phyloP scores from a whole-genome alignment of 1,140 invertebrate genomes.

The Laupala kohalensis region DNA sequence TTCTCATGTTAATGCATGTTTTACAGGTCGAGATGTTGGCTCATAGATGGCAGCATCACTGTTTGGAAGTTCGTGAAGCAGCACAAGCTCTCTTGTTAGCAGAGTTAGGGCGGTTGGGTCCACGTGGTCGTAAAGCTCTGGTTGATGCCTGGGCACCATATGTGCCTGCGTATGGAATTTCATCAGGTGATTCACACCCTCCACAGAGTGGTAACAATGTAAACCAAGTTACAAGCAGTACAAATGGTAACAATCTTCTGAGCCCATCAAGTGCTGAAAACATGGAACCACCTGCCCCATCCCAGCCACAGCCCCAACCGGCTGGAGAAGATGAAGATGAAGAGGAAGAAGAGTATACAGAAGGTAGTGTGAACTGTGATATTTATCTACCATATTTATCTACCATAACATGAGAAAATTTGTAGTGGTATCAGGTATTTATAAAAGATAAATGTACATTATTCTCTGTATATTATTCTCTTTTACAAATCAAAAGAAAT shows the following conservation, averaged over 20 bases:
- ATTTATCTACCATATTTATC: too few species aligned
- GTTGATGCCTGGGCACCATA: conserved; percentile 93
- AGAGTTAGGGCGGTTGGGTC: conserved; percentile 80
- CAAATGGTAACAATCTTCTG: neutral
- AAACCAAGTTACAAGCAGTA: neutral
- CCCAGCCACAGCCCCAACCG: neutral
- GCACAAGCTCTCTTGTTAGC: conserved; percentile 90
- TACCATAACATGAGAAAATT: too few species aligned
- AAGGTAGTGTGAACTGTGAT: too few species aligned
- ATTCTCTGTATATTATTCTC: too few species aligned
- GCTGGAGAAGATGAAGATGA: conserved; percentile 57
- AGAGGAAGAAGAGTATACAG: conserved; percentile 59
- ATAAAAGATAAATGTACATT: too few species aligned
- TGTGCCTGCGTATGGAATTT: conserved; percentile 61
- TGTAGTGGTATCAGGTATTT: too few species aligned
- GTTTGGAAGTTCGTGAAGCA: conserved; percentile 88
- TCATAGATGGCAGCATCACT: conserved; percentile 94
- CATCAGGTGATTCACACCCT: conserved; percentile 43
- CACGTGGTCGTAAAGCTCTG: conserved; percentile 79
- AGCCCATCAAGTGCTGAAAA: neutral
- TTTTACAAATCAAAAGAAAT: too few species aligned
- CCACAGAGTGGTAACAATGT: neutral
- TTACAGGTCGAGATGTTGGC: conserved; percentile 93
- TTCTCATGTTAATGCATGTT: too few species aligned
- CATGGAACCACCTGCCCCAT: neutral